A percentile compares a stretch with the other conserved stretches of the same genome.
These are phyloP conservation scores for Dendrolimus houi DNA, from an alignment of 2,888 invertebrate genomes.

Conservation along the genomic window DNA sequence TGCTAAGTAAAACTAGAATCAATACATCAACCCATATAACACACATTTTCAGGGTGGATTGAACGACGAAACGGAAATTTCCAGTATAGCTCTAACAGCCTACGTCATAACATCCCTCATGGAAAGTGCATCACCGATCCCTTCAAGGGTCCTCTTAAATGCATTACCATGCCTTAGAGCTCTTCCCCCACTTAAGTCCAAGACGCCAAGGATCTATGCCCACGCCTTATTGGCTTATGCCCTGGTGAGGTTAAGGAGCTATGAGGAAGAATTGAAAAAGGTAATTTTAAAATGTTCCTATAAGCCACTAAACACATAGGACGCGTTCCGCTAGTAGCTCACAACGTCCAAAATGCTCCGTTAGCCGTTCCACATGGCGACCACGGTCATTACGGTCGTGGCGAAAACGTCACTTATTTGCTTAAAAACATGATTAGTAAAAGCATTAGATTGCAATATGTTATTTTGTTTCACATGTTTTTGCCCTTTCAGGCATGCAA, in stretches of 20 bases:
- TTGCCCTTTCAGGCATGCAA: too few species aligned
- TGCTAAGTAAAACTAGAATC: too few species aligned
- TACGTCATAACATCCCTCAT: constrained; percentile 81
- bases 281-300: constrained; percentile 7
- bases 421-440: too few species aligned
- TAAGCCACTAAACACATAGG: too few species aligned
- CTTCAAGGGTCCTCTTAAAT: constrained; percentile 64
- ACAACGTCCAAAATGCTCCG: too few species aligned
- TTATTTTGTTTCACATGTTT: too few species aligned
- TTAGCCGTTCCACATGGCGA: too few species aligned
- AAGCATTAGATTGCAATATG: too few species aligned
- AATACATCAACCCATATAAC: not conserved
- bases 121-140: constrained; percentile 71
- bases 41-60: constrained; percentile 64
- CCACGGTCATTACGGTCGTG: too few species aligned
- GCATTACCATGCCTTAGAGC: constrained; percentile 78
- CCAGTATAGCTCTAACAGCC: constrained; percentile 80
- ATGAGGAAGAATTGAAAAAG: constrained; percentile 40
- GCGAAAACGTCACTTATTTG: too few species aligned
- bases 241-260: constrained; percentile 37
- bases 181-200: constrained; percentile 38
- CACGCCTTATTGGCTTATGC: constrained; percentile 48
- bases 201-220: constrained; percentile 42
- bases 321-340: too few species aligned
- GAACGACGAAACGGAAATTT: constrained; percentile 60